Evolutionary conservation across 1,140 invertebrate genomes (phyloP).

Genomic region (Drosophila yakuba): DNA sequence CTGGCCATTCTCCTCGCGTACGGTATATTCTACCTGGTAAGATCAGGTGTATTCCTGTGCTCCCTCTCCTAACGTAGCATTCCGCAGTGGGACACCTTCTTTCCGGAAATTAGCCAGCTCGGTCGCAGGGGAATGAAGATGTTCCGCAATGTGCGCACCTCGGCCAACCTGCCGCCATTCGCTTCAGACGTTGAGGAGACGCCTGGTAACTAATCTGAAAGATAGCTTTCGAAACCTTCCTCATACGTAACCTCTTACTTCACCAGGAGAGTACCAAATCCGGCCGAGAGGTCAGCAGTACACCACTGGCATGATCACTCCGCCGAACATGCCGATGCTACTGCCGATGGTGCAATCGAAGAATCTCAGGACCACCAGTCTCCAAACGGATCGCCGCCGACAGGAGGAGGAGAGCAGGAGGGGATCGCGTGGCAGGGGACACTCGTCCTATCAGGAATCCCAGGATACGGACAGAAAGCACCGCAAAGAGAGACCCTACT

Average conservation of each 20-base stretch:
- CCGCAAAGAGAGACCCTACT: constrained; percentile 3
- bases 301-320: neutral
- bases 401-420: neutral
- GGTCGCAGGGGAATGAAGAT: constrained; percentile 5
- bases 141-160: constrained; percentile 11
- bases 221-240: neutral
- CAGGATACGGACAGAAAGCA: neutral
- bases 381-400: neutral
- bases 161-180: constrained; percentile 23
- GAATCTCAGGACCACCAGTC: neutral
- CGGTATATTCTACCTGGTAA: constrained; percentile 66
- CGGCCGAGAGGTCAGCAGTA: neutral
- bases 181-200: constrained; percentile 3
- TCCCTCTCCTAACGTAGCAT: neutral
- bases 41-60: neutral
- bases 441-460: neutral
- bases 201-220: neutral
- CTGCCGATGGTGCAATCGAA: constrained; percentile 8
- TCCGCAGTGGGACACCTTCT: constrained; percentile 39
- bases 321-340: neutral
- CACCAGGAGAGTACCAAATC: constrained; percentile 12
- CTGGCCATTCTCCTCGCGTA: constrained; percentile 52
- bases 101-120: constrained; percentile 25
- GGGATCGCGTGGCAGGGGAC: neutral
- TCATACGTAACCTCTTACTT: too few relatives aligned